Evolutionary conservation across 2,797 vertebrate species (phyloP), one percentile per base, ranked within the genome.

Genomic region (Luscinia megarhynchos): DNA sequence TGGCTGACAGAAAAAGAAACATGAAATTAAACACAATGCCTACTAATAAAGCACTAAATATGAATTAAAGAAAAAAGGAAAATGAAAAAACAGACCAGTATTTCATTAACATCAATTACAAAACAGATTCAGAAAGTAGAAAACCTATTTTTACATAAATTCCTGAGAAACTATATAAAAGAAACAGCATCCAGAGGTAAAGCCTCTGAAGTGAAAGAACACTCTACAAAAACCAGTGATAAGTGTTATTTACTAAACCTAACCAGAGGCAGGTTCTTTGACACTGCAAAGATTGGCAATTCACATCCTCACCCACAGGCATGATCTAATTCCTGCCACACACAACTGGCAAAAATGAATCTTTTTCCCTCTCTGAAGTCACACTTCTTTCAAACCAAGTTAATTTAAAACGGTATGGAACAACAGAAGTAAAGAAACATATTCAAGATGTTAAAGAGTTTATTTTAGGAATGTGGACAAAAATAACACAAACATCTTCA

Each of bases 401-500:
- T 40, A 77, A 88, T 86, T 80, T 89, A 22, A 64, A 67, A 80
- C 77, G 5, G 50, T 45, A 83, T 15, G 9, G 29, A 77, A 84
- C 22, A 84, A 55, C 23, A 82, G 15, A 92, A 72, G 27, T 38
- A 50, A 62, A 78, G 34, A 86, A 87, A 11, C 40, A 68, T 68
- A 68, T 46, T 78, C 64, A 69, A 55, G 55, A 82, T 22, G 8
- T 67, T 63, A 15, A 77, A 84, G 70, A 67, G 16, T 93, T 92
- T 96, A 90, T 94, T 95, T 89, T 64, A 69, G 41, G 36, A 91
- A 76, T 2, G 10, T 6, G 59, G 51, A 80, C 45, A 93, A 95
- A 95, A 90, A 80, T 55, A 89, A 72, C 30, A 87, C 2, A 1
- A 79, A 73, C 16, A 57, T 75, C 62, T 91, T 93, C 45, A 73